Evolutionary conservation across 2,113 vertebrate genomes (phyloP).

Genomic region (Elephas maximus): DNA sequence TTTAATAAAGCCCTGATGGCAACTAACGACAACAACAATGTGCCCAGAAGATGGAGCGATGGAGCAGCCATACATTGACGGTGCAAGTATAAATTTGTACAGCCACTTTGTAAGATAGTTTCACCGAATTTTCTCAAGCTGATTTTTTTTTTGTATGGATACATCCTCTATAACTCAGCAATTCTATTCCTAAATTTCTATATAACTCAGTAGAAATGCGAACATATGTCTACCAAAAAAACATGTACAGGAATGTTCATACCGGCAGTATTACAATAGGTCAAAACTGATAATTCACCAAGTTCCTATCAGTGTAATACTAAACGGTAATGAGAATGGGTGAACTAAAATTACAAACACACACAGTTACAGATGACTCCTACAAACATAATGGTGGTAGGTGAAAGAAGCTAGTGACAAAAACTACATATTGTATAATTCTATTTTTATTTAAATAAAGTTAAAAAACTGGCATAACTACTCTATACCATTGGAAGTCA

Average conservation of each 20-base stretch:
- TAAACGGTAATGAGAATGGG: background rate
- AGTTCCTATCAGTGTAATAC: background rate
- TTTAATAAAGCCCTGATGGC: background rate
- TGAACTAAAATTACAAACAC: background rate
- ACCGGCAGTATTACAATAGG: background rate
- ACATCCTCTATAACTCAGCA: background rate
- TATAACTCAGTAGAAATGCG: no score
- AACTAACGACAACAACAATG: background rate
- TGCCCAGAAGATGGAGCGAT: background rate
- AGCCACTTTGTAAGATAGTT: background rate
- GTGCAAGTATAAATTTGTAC: background rate
- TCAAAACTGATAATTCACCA: background rate
- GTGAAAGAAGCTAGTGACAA: background rate
- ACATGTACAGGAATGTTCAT: background rate
- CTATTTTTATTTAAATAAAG: background rate
- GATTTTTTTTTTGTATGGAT: no score
- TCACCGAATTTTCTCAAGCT: background rate
- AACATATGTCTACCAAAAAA: background rate
- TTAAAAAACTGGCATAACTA: background rate
- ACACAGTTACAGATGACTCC: background rate
- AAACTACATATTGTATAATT: background rate
- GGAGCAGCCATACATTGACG: background rate
- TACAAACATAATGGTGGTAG: background rate
- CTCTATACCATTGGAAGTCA: background rate
- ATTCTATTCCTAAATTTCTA: rapidly evolving